Conservation (phyloP, 2,797 vertebrate species). For the Scomberomorus guttatus region DNA sequence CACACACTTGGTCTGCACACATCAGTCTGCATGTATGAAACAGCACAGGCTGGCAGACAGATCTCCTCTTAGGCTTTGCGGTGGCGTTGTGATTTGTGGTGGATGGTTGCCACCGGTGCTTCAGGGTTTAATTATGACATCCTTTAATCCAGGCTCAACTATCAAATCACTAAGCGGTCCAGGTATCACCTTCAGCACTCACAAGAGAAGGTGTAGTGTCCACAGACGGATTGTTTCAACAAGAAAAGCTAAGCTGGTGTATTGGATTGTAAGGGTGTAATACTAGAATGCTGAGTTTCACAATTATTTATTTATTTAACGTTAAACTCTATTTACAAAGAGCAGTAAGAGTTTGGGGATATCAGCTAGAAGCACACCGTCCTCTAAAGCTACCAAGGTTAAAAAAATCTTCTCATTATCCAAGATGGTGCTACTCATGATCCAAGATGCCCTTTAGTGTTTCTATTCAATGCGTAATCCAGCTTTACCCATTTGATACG, state of each 20-base stretch:
- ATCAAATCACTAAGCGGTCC: slow-evolving; percentile 53
- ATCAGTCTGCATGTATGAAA: slow-evolving; percentile 25
- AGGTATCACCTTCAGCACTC: slow-evolving; percentile 61
- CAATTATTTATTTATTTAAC: slow-evolving; percentile 22
- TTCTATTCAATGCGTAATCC: slow-evolving; percentile 32
- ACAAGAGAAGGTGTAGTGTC: slow-evolving; percentile 12
- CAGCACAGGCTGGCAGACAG: slow-evolving; percentile 1
- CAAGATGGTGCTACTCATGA: slow-evolving; percentile 12
- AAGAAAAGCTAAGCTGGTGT: slow-evolving; percentile 25
- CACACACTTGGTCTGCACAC: background rate
- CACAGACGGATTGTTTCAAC: slow-evolving; percentile 28
- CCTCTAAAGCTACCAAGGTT: slow-evolving; percentile 15
- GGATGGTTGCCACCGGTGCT: slow-evolving; percentile 38
- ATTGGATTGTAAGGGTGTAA: slow-evolving; percentile 33
- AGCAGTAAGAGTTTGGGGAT: background rate
- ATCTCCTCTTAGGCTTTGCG: slow-evolving; percentile 29
- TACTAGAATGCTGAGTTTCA: slow-evolving; percentile 23
- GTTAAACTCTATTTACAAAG: slow-evolving; percentile 34
- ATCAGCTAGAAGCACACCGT: slow-evolving; percentile 7
- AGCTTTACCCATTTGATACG: slow-evolving; percentile 32
- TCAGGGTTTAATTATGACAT: slow-evolving; percentile 43
- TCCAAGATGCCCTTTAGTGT: slow-evolving; percentile 20
- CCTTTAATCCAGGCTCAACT: slow-evolving; percentile 54
- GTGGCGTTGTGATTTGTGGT: slow-evolving; percentile 35
- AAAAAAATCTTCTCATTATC: slow-evolving; percentile 15